Percentiles rank a stretch among this genome's conserved stretches.
Evolutionary conservation across 2,888 invertebrate genomes (phyloP).

Genomic region (Xestia ashworthii): DNA sequence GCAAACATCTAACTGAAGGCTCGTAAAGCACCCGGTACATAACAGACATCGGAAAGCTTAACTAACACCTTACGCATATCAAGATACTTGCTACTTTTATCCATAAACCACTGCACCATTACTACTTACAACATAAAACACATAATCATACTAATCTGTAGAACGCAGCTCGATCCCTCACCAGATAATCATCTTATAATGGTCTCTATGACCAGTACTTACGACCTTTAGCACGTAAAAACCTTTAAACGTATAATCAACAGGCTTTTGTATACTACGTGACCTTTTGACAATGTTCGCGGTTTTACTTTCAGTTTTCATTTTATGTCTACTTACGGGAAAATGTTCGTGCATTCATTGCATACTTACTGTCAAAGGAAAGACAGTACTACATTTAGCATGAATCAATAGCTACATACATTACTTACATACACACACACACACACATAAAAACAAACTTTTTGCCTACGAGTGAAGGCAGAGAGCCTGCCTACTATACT

Average conservation of each 20-base stretch:
- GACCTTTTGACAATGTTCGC: constrained; percentile 42
- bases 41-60: neutral
- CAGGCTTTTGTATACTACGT: constrained; percentile 31
- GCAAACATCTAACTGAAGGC: neutral
- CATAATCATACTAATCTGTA: constrained; percentile 46
- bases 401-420: neutral
- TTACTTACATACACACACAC: neutral
- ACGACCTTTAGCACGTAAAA: constrained; percentile 36
- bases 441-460: neutral
- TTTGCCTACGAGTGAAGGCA: neutral
- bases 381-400: too few species aligned
- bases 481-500: neutral
- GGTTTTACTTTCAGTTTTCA: constrained; percentile 45
- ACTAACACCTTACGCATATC: neutral
- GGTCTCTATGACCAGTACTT: constrained; percentile 22
- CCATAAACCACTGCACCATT: constrained; percentile 18
- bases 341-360: neutral
- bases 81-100: constrained; percentile 25
- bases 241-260: constrained; percentile 48
- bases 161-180: constrained; percentile 47
- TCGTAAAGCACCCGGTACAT: neutral
- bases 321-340: constrained; percentile 2
- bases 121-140: constrained; percentile 31
- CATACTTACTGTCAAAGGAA: neutral
- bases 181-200: constrained; percentile 47